A percentile compares a stretch with the other conserved stretches of the same genome.
Evolutionary conservation across 2,888 invertebrate species (phyloP).

Genomic region (Luperina testacea): DNA sequence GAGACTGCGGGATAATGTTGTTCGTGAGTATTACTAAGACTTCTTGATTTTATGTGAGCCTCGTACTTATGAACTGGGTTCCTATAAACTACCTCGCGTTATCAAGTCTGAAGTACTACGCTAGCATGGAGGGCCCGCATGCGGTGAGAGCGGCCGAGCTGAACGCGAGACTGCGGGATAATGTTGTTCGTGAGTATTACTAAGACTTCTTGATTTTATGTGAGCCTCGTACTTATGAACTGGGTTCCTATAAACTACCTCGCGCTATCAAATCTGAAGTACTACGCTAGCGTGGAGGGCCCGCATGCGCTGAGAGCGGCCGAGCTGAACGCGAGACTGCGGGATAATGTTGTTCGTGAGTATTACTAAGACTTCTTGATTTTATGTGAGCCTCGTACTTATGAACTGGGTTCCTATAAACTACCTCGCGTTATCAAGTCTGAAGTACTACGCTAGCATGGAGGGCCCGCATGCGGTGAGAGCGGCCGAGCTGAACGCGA

Average conservation of each 20-base stretch:
- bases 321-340: constrained; percentile 92
- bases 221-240: neutral
- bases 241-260: constrained; percentile 99
- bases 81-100: constrained; percentile 98
- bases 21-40: constrained; percentile 86
- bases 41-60: too few species aligned
- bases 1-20: constrained; percentile 94
- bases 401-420: constrained; percentile 98
- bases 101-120: constrained; percentile 95
- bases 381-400: neutral
- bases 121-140: constrained; percentile 92
- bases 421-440: constrained; percentile 95
- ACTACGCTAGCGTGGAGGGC: constrained; percentile 92
- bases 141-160: constrained; percentile 90
- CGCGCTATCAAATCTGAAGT: constrained; percentile 94
- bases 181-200: constrained; percentile 92
- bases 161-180: constrained; percentile 93
- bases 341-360: constrained; percentile 94
- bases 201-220: neutral
- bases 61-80: constrained; percentile 92
- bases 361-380: constrained; percentile 50
- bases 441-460: constrained; percentile 93
- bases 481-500: constrained; percentile 91
- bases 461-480: constrained; percentile 92
- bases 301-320: constrained; percentile 92